phyloP scores from a whole-genome alignment of 2,113 vertebrate species.

The Theristicus caerulescens region DNA sequence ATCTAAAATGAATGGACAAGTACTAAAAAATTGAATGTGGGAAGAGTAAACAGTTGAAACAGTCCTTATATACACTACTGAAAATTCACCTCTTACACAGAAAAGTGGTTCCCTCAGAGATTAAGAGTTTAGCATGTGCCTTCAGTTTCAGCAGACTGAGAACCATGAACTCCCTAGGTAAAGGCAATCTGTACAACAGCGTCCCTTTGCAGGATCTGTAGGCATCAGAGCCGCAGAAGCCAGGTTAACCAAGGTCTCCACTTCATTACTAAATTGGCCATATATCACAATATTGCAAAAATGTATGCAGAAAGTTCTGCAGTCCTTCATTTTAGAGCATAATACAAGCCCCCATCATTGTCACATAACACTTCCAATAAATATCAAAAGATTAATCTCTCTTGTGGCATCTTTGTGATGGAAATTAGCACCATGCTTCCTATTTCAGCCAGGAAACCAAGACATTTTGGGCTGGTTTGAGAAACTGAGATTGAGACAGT shows the following conservation, averaged over 20 bases:
- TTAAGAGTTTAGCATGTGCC: not conserved
- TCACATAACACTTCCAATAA: not conserved
- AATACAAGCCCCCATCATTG: not conserved
- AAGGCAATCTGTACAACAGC: not conserved
- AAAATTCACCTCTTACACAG: not conserved
- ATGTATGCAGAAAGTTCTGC: not conserved
- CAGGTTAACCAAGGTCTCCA: not conserved
- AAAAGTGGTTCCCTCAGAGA: not conserved
- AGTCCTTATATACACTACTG: not conserved
- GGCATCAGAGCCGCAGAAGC: not conserved
- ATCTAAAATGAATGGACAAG: not conserved
- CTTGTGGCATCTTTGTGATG: not conserved
- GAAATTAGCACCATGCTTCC: not conserved
- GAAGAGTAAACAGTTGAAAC: not conserved
- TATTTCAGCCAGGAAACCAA: not conserved
- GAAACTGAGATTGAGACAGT: not conserved
- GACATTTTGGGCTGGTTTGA: not conserved
- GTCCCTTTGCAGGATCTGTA: not conserved
- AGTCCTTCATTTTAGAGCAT: not conserved
- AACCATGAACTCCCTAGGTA: not conserved
- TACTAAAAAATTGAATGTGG: not conserved
- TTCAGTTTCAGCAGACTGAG: not conserved
- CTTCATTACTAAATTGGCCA: not conserved
- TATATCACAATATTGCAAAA: not conserved
- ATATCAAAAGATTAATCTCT: not conserved